Conservation (phyloP, 2,797 vertebrate species). For the Enteromius viviparus region DNA sequence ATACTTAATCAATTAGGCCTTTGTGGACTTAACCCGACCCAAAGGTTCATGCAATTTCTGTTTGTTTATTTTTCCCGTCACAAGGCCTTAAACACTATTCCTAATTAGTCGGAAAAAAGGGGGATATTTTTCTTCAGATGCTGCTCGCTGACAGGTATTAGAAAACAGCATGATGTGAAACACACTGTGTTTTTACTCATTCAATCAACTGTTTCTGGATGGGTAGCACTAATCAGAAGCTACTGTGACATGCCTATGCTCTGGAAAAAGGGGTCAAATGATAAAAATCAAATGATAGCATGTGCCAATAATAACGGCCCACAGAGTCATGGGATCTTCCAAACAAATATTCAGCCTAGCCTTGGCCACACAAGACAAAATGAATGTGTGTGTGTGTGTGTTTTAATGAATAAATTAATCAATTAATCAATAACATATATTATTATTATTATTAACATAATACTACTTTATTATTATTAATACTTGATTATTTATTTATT, state of each 20-base stretch:
- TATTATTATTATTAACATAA: neutral
- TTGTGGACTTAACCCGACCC: conserved; percentile 75
- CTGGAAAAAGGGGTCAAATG: conserved; percentile 6
- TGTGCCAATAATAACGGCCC: conserved; percentile 32
- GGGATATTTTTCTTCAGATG: conserved; percentile 54
- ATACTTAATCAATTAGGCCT: conserved; percentile 79
- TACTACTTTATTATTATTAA: neutral
- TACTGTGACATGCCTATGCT: conserved; percentile 9
- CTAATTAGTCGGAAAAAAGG: conserved; percentile 63
- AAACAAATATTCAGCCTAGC: conserved; percentile 32
- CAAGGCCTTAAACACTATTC: conserved; percentile 74
- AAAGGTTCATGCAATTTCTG: conserved; percentile 75
- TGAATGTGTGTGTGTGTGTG: neutral
- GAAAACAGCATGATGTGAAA: conserved; percentile 2
- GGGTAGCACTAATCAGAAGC: conserved; percentile 31
- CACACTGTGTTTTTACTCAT: conserved; percentile 41
- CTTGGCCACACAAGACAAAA: neutral
- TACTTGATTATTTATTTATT: conserved; percentile 37
- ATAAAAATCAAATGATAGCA: conserved; percentile 35
- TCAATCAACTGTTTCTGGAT: conserved; percentile 18
- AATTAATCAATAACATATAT: neutral
- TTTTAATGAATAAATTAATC: neutral
- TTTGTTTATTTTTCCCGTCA: conserved; percentile 77
- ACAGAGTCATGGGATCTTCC: conserved; percentile 31
- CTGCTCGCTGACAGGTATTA: conserved; percentile 18